Evolutionary conservation across 2,888 invertebrate genomes (phyloP).

Genomic region (Arctia plantaginis): DNA sequence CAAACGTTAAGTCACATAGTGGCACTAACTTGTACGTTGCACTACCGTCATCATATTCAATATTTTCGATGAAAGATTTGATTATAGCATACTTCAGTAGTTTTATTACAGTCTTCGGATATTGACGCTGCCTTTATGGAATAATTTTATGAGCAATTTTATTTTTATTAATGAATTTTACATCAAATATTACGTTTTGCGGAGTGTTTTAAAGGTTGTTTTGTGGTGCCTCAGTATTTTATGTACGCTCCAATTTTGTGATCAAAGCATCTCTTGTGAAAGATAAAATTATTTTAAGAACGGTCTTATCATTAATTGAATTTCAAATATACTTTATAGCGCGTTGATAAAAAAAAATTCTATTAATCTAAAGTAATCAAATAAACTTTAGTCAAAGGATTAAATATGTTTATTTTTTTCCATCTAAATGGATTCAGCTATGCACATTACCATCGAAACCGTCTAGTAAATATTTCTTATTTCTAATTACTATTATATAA

Average conservation of each 20-base stretch:
- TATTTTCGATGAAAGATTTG: constrained; percentile 59
- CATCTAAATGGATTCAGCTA: no score
- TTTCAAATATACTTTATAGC: no score
- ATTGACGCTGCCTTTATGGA: constrained; percentile 57
- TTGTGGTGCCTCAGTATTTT: constrained; percentile 31
- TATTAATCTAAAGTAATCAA: no score
- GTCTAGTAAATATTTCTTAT: no score
- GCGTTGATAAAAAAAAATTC: no score
- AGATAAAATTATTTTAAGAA: background rate
- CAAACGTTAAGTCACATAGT: constrained; percentile 27
- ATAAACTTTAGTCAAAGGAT: no score
- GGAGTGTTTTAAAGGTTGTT: constrained; percentile 28
- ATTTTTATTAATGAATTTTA: constrained; percentile 47
- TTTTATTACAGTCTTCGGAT: constrained; percentile 55
- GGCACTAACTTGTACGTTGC: constrained; percentile 25
- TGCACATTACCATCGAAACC: no score
- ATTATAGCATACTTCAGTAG: constrained; percentile 54
- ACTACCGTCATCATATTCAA: constrained; percentile 52
- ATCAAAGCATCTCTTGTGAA: constrained; percentile 13
- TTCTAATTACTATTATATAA: no score
- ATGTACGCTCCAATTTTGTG: constrained; percentile 33
- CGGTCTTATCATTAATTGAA: background rate
- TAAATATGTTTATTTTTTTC: no score
- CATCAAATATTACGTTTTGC: constrained; percentile 27
- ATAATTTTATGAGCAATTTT: constrained; percentile 53